A percentile compares a stretch with the other conserved stretches of the same genome.
These are phyloP conservation scores for Drosophila trapezifrons DNA, from an alignment of 1,140 invertebrate genomes.

Conservation along the genomic window DNA sequence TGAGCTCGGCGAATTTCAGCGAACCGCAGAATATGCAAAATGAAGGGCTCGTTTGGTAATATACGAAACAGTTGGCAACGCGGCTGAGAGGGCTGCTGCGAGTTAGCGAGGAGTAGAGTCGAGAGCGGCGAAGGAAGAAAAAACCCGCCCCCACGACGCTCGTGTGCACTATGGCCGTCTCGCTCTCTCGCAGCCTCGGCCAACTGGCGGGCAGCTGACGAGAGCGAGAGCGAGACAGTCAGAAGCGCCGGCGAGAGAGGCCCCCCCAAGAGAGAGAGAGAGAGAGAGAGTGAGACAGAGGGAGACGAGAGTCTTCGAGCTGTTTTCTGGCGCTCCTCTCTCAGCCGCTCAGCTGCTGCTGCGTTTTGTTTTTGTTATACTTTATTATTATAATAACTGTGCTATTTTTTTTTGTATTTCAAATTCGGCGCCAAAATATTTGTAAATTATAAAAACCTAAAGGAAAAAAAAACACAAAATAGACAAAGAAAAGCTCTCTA, in stretches of 20 bases:
- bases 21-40: conserved; percentile 90
- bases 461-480: conserved; percentile 38
- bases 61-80: conserved; percentile 83
- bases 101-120: conserved; percentile 27
- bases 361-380: conserved; percentile 64
- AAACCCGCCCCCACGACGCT: conserved; percentile 52
- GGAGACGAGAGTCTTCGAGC: background rate
- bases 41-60: conserved; percentile 90
- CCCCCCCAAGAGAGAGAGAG: background rate
- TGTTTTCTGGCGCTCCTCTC: conserved; percentile 19
- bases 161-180: conserved; percentile 51
- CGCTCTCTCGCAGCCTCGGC: conserved; percentile 32
- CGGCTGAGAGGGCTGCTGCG: conserved; percentile 69
- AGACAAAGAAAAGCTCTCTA: conserved; percentile 60
- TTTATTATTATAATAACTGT: conserved; percentile 69
- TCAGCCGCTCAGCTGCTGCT: conserved; percentile 16
- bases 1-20: conserved; percentile 87
- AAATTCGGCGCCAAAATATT: conserved; percentile 74
- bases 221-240: conserved; percentile 40
- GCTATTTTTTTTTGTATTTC: conserved; percentile 54
- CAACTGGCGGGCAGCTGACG: conserved; percentile 14
- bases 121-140: conserved; percentile 23
- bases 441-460: conserved; percentile 71
- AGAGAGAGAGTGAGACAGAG: conserved; percentile 3
- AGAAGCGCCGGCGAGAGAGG: conserved; percentile 1